Base-by-base conservation (phyloP, 2,888 invertebrate species). In the Acanthosoma haemorrhoidale region DNA sequence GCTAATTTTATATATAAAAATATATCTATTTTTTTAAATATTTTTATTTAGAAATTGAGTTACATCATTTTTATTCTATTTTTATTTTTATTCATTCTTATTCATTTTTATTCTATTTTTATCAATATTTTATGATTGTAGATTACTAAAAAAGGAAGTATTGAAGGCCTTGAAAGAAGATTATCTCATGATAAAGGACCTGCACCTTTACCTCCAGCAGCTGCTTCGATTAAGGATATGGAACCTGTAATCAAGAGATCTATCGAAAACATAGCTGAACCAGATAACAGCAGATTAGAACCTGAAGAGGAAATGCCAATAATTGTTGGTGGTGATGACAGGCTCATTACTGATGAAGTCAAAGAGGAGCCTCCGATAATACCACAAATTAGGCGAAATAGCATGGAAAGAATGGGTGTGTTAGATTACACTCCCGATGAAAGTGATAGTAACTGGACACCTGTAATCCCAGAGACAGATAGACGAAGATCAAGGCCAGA, bases 171-270 rank as follows among this genome's bases (percentile, higher is more conserved):
- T 61, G 84, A 84, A 76, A 82, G 84, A 71, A 81, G 84, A 77
- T 79, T 82, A 69, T 84, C 85, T 15, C 81, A 83, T 43, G 91
- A 91, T 77, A 92, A 92, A 80, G 92, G 92, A 72, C 91, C 90
- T 71, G 92, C 90, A 57, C 92, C 90, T 11, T 86, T 86, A 70
- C 91, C 91, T 29, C 86, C 86, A 25, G 76, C 78, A 18, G 76
- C 78, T 57, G 73, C 13, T 6, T 9, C n/a, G 15, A 31, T 25
- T 29, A 41, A 64, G 4, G 64, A 39, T 25, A 16, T 4, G 3
- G 64, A 64, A 41, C 73, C 31, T 29, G 60, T 41, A n/a, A 29
- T 59, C 15, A 43, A 39, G 21, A 60, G 38, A 34, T 29, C 25
- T 5, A 15, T 51, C 4, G 67, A 67, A 67, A 43, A 58, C 25